Evolutionary conservation across 2,888 invertebrate genomes (phyloP), one percentile per base, ranked within the genome.

Genomic region (Pardosa pseudoannulata): DNA sequence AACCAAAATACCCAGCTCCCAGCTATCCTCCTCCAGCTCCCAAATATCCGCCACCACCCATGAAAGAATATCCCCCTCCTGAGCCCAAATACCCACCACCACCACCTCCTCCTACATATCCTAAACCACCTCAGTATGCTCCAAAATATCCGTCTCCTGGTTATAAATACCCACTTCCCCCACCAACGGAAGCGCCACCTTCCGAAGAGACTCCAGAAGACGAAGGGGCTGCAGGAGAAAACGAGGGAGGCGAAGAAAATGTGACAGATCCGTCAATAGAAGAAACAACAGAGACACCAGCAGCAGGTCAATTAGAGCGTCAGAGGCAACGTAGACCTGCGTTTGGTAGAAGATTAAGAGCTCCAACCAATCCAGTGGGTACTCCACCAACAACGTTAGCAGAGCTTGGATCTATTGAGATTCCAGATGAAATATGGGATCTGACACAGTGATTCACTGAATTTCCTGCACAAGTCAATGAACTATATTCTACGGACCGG

Each of bases 401-500:
- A 36, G 65, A 71, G 72, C 13, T 76, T 19, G 65, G 29, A 29
- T 32, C 36, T 19, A 32, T 36, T 0, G 72, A 65, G n/a, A 76
- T 83, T 11, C 83, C 76, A 19, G 76, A 83, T 23, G 83, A 64
- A 41, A 83, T 83, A 9, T 83, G 83, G 83, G 83, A 83, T 19
- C 67, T 72, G 29, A 78, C 50, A 2, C 32, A 41, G 23, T 70
- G 28, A 70, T 41, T 2, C 6, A 6, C 36, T 36, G 5, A 7
- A 9, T 9, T 9, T 5, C 5, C 36, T 36, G 36, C 36, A 36
- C 36, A 36, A 36, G 5, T 36, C 36, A 36, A n/a, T n/a, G n/a
- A n/a, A n/a, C n/a, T n/a, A n/a, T n/a, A n/a, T n/a, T n/a, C n/a
- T n/a, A n/a, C n/a, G n/a, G n/a, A n/a, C n/a, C n/a, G n/a, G n/a